Base-by-base conservation (phyloP, 1,140 invertebrate genomes). In the Pseudobourletiella spinata region DNA sequence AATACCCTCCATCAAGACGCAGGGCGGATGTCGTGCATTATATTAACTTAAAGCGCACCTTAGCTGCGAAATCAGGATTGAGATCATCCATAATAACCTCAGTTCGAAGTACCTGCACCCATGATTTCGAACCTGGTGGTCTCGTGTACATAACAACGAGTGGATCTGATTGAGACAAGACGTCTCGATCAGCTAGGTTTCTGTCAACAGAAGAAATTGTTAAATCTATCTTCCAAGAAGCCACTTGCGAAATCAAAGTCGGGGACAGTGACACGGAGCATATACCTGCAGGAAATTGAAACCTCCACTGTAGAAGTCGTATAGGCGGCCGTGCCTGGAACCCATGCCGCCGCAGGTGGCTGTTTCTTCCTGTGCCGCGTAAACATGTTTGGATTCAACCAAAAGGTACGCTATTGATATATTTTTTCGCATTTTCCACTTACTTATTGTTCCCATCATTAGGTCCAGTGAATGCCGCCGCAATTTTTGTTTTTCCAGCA, bases 81-180 rank as follows among this genome's bases (percentile, higher is more conserved):
- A 82, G 74, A 35, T 72, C 76, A 71, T 84, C 83, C 52, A 76
- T 71, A 39, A 84, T 78, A 44, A 76, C 77, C 73, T 84, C 83
- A 26, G 83, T 84, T 65, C 82, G 72, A 46, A 79, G 78, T 57
- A 79, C 69, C 73, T 84, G 81, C 11, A 75, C 71, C 80, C 79
- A 83, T 39, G 76, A 70, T 25, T 74, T 75, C 43, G 72, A 61
- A 24, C 76, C 77, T 67, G 77, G 76, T 43, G 77, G 76, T 56
- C 75, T 72, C 60, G 80, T 74, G 62, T 75, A 82, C 2, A 83
- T 74, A 2, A 67, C 65, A n/a, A 58, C 80, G 75, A 82, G 80
- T 14, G 83, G 83, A 71, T 85, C 83, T 30, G 82, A 83, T 68
- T 83, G 83, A 0, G 82, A 83, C 24, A 82, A 72, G n/a, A 80